Percentiles rank a stretch among this genome's conserved stretches.
Conservation (phyloP, 2,797 vertebrate species). For the Chaetodon trifasciatus region DNA sequence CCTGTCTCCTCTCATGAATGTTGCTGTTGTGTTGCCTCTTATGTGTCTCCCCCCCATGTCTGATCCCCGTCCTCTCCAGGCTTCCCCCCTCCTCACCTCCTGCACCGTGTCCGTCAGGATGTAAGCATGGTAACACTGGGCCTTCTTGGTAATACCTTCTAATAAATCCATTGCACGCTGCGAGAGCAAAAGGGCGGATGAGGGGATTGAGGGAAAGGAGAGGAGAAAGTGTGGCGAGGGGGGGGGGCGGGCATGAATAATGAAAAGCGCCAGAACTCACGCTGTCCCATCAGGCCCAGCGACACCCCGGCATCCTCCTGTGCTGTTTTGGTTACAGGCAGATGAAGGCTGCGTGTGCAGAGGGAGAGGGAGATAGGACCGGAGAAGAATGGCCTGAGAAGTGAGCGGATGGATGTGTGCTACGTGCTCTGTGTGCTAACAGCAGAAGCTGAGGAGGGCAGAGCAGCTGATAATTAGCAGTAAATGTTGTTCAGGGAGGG, state of each 20-base stretch:
- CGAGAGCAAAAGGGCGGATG: constrained; percentile 59
- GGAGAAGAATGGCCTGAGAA: constrained; percentile 56
- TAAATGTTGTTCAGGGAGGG: constrained; percentile 80
- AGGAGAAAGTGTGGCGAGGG: constrained; percentile 42
- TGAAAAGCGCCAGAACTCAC: constrained; percentile 76
- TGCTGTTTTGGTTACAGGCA: constrained; percentile 71
- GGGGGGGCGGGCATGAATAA: constrained; percentile 82
- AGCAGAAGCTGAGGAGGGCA: constrained; percentile 56
- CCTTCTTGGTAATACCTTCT: constrained; percentile 76
- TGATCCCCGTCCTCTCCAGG: constrained; percentile 10
- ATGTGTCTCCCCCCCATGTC: constrained; percentile 5
- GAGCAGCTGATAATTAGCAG: constrained; percentile 79
- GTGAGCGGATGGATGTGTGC: constrained; percentile 57
- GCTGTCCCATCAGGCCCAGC: constrained; percentile 67
- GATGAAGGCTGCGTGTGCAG: constrained; percentile 58
- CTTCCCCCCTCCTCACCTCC: neutral
- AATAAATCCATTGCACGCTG: constrained; percentile 76
- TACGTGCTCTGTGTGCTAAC: constrained; percentile 70
- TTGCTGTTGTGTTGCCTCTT: constrained; percentile 12
- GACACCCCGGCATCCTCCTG: constrained; percentile 59
- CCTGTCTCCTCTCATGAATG: constrained; percentile 15
- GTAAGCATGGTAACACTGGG: constrained; percentile 51
- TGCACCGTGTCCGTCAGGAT: constrained; percentile 48
- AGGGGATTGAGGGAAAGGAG: constrained; percentile 49
- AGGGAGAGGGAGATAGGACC: constrained; percentile 32